These are phyloP conservation scores for Calephelis perditalis DNA, from an alignment of 2,888 invertebrate genomes.

Conservation along the genomic window DNA sequence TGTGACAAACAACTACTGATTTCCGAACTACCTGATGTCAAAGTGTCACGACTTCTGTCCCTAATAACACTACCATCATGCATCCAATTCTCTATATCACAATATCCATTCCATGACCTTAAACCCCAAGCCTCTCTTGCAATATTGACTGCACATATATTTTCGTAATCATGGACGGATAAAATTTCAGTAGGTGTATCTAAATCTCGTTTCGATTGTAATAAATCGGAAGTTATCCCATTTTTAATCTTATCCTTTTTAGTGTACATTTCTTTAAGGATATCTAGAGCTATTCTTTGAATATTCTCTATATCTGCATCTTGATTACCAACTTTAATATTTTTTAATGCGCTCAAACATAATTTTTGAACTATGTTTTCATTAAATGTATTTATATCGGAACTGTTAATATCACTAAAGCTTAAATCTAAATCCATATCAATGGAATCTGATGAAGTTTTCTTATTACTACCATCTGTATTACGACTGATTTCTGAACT, in stretches of 20 bases:
- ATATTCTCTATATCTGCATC: slow-evolving; percentile 75
- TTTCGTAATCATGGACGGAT: slow-evolving; percentile 82
- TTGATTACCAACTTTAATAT: slow-evolving; percentile 74
- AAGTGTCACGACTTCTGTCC: slow-evolving; percentile 76
- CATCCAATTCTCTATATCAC: slow-evolving; percentile 80
- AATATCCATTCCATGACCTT: slow-evolving; percentile 81
- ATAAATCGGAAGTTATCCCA: slow-evolving; percentile 45
- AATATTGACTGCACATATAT: slow-evolving; percentile 81
- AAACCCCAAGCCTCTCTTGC: slow-evolving; percentile 81
- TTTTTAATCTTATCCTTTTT: slow-evolving; percentile 68
- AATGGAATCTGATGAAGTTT: slow-evolving; percentile 72
- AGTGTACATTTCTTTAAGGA: slow-evolving; percentile 72
- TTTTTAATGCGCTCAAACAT: slow-evolving; percentile 72
- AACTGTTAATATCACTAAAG: slow-evolving; percentile 75
- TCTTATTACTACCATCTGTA: slow-evolving; percentile 68
- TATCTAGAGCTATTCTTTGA: slow-evolving; percentile 73
- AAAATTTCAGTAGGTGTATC: slow-evolving; percentile 77
- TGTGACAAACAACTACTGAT: slow-evolving; percentile 69
- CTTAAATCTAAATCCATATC: slow-evolving; percentile 75
- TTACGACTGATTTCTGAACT: slow-evolving; percentile 67
- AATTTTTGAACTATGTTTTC: slow-evolving; percentile 75
- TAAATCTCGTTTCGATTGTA: slow-evolving; percentile 63
- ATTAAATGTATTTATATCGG: slow-evolving; percentile 74
- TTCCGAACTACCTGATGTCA: slow-evolving; percentile 78
- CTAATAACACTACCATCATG: slow-evolving; percentile 80